These are phyloP conservation scores for Trichomycterus rosablanca DNA, from an alignment of 2,113 vertebrate genomes.

Conservation along the genomic window DNA sequence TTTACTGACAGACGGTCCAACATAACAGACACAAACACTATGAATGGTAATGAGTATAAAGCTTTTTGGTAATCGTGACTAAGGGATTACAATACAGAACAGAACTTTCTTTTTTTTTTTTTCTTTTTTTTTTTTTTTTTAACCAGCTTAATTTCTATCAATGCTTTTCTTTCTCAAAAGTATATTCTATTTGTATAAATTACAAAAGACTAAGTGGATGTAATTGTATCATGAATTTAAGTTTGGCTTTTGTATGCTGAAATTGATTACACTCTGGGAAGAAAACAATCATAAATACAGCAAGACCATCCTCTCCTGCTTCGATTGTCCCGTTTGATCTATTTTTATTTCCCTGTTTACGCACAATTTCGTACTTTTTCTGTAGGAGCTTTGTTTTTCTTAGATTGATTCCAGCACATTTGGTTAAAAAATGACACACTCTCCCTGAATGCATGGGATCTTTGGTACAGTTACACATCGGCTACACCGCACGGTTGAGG, in stretches of 20 bases:
- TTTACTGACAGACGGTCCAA: conserved; percentile 26
- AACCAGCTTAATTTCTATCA: conserved; percentile 16
- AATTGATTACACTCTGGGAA: conserved; percentile 36
- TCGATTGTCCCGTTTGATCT: conserved; percentile 68
- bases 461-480: conserved; percentile 76
- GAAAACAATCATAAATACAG: conserved; percentile 73
- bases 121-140: conserved; percentile 17
- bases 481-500: conserved; percentile 75
- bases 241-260: background rate
- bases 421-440: conserved; percentile 67
- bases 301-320: conserved; percentile 70
- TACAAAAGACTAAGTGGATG: conserved; percentile 13
- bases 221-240: background rate
- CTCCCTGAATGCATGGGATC: conserved; percentile 73
- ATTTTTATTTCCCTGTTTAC: conserved; percentile 45
- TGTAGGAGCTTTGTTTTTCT: conserved; percentile 54
- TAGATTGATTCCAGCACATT: conserved; percentile 77
- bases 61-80: conserved; percentile 36
- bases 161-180: conserved; percentile 9
- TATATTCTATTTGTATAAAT: conserved; percentile 17
- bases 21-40: conserved; percentile 24
- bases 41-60: conserved; percentile 29
- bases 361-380: conserved; percentile 58
- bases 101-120: conserved; percentile 19
- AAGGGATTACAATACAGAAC: background rate